Base-by-base conservation (phyloP, 35 echinoderm and acorn worm species). In the Anneissia japonica region DNA sequence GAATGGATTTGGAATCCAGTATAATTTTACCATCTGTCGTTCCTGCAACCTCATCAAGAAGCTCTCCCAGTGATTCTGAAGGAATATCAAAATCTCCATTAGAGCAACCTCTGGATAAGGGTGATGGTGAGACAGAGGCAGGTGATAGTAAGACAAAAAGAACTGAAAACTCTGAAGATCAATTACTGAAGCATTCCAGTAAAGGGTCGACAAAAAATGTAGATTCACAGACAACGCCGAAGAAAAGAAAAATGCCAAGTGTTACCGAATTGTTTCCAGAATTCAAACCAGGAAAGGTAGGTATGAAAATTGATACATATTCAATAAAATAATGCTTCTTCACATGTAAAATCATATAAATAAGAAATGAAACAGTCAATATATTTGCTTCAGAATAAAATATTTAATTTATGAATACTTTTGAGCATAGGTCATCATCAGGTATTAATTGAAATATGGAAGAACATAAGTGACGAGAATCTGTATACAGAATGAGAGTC, bases 211-310 rank as follows among this genome's bases (percentile, higher is more conserved):
- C 0, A 28, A 36, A 72, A 45, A 23, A 31, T 17, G n/a, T 29
- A 30, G 72, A 34, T 38, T 55, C 45, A 30, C 26, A 12, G 72
- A 74, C 17, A 3, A 72, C 31, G 11, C 31, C 31, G 11, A 28
- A 19, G 51, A 34, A 74, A 74, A 26, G 35, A 14, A 30, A 73
- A 74, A 91, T 82, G 39, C 84, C 86, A 77, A 75, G 86, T 37
- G 91, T 93, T 19, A 83, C 95, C 4, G 89, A 97, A 39, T 39
- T 97, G 26, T 97, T 97, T 51, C 91, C 95, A 81, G 91, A 93
- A 77, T 97, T 97, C 83, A 97, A 79, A 34, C 84, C 89, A 0
- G 95, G 95, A 29, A 93, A 93, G 91, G 95, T 97, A 89, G 1
- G 30, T 39, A 36, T 32, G 14, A 77, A 77, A 13, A 19, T n/a